A percentile compares a stretch with the other conserved stretches of the same genome.
Conservation (phyloP, 2,113 vertebrate species). For the Catagonus wagneri region DNA sequence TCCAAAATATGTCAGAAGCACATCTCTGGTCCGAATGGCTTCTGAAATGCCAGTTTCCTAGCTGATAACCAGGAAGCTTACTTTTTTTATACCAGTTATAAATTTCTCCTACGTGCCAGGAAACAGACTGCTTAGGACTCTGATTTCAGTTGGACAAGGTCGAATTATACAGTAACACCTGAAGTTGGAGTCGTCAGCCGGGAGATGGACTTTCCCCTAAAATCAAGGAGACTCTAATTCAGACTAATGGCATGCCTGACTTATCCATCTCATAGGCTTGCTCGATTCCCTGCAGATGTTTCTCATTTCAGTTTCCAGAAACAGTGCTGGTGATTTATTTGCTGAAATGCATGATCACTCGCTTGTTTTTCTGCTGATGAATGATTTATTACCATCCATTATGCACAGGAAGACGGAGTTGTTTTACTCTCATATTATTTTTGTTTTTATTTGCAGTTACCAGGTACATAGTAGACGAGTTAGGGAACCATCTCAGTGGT, state of each 20-base stretch:
- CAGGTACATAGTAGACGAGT: constrained; percentile 27
- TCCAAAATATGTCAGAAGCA: not conserved
- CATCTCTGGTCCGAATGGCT: not conserved
- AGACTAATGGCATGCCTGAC: not conserved
- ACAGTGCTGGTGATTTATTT: constrained; percentile 75
- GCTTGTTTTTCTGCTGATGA: constrained; percentile 71
- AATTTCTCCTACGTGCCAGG: constrained; percentile 22
- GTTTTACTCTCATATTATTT: constrained; percentile 55
- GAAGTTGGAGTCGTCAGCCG: not conserved
- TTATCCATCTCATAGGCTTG: constrained; percentile 22
- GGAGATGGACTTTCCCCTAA: constrained; percentile 46
- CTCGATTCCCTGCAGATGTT: constrained; percentile 55
- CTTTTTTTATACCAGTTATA: constrained; percentile 26
- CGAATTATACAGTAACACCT: not conserved
- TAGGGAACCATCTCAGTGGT: constrained; percentile 26
- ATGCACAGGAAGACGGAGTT: constrained; percentile 43
- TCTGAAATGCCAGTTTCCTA: constrained; percentile 37
- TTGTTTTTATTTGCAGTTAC: constrained; percentile 68
- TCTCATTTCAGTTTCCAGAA: constrained; percentile 60
- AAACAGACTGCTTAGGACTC: not conserved
- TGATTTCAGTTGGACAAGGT: constrained; percentile 36
- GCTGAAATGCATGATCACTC: constrained; percentile 71
- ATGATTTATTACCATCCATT: constrained; percentile 73
- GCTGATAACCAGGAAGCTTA: not conserved
- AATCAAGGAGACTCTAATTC: constrained; percentile 6